Evolutionary conservation across 2,797 vertebrate genomes (phyloP).

Genomic region (Sebastes itinus): DNA sequence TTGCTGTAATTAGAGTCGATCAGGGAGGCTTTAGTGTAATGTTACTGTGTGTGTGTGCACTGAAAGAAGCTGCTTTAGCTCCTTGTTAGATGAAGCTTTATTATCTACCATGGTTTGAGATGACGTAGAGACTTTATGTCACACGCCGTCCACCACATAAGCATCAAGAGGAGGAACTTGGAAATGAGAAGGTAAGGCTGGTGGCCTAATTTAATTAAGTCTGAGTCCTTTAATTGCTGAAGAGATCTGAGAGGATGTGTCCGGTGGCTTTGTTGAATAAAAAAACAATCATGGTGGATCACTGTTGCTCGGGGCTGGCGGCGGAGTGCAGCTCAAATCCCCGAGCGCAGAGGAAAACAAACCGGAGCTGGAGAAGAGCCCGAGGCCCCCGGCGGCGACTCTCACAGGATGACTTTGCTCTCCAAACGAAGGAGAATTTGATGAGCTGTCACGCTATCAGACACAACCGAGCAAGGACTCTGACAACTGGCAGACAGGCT

Average conservation of each 20-base stretch:
- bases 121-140: not conserved
- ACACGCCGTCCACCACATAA: not conserved
- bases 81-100: not conserved
- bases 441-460: slow-evolving; percentile 64
- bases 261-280: slow-evolving; percentile 23
- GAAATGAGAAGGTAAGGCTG: slow-evolving; percentile 16
- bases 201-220: slow-evolving; percentile 53
- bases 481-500: slow-evolving; percentile 48
- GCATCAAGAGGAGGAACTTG: not conserved
- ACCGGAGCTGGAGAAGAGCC: slow-evolving; percentile 37
- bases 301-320: slow-evolving; percentile 22
- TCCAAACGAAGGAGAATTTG: slow-evolving; percentile 47
- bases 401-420: slow-evolving; percentile 52
- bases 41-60: not conserved
- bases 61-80: not conserved
- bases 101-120: not conserved
- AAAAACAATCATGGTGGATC: slow-evolving; percentile 36
- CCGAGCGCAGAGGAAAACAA: slow-evolving; percentile 53
- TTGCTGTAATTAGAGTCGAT: slow-evolving; percentile 78
- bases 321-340: slow-evolving; percentile 41
- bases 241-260: slow-evolving; percentile 49
- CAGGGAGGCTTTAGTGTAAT: slow-evolving; percentile 11
- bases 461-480: slow-evolving; percentile 41
- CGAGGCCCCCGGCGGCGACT: slow-evolving; percentile 7
- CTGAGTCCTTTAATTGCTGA: slow-evolving; percentile 55